Conservation (phyloP, 2,113 vertebrate genomes). For the Bubo bubo region DNA sequence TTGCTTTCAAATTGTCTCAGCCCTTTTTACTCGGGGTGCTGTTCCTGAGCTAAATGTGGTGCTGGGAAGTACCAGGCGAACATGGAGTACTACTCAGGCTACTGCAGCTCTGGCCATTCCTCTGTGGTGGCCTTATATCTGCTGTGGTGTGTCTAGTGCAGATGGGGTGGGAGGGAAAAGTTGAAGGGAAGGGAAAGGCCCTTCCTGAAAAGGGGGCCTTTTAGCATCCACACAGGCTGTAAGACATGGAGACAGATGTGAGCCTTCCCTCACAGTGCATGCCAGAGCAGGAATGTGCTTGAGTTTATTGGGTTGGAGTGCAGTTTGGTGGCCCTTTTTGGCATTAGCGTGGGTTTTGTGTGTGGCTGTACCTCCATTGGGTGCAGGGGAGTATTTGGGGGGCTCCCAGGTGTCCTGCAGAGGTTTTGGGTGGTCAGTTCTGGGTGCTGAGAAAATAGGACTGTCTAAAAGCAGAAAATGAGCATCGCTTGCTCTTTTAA, state of each 20-base stretch:
- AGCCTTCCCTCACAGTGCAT: rapidly evolving
- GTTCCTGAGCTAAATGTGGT: rapidly evolving
- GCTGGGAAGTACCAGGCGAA: too few relatives aligned
- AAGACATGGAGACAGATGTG: rapidly evolving
- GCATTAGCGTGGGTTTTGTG: rapidly evolving
- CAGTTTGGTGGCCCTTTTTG: background rate
- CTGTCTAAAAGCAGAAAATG: background rate
- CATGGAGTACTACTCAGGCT: rapidly evolving
- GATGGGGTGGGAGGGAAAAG: background rate
- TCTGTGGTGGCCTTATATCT: too few relatives aligned
- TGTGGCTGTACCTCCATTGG: too few relatives aligned
- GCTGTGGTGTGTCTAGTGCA: background rate
- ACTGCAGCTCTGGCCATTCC: rapidly evolving
- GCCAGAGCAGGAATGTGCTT: too few relatives aligned
- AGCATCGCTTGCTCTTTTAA: background rate
- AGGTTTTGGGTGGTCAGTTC: background rate
- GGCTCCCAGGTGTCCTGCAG: background rate
- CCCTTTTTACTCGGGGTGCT: background rate
- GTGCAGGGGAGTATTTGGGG: too few relatives aligned
- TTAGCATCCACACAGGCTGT: rapidly evolving
- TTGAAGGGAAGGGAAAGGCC: background rate
- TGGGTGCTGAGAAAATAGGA: rapidly evolving
- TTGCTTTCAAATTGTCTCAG: rapidly evolving
- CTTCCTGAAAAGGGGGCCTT: background rate
- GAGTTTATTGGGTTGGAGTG: background rate